Percentiles rank a stretch among this genome's conserved stretches.
Evolutionary conservation across 2,888 invertebrate genomes (phyloP).

Genomic region (Heliconius ismenius): DNA sequence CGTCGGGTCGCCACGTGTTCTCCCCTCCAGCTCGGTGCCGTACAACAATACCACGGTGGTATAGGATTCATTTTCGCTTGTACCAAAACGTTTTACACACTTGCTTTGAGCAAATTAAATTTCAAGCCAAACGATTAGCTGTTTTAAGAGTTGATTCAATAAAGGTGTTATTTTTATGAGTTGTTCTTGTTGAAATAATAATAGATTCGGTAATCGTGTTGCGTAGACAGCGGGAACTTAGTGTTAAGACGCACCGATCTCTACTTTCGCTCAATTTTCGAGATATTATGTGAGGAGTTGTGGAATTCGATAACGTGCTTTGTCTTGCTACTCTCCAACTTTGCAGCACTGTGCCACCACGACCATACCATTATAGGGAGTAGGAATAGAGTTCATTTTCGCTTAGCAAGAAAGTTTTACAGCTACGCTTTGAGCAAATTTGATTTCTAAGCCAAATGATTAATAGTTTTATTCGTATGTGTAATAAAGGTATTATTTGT

Average conservation of each 20-base stretch:
- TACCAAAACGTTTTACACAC: slow-evolving; percentile 52
- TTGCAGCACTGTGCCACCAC: no score
- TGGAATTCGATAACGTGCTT: no score
- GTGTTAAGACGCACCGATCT: no score
- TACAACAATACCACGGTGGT: slow-evolving; percentile 46
- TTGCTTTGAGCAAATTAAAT: slow-evolving; percentile 58
- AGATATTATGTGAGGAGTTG: no score
- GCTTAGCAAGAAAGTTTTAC: slow-evolving; percentile 44
- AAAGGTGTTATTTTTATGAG: slow-evolving; percentile 35
- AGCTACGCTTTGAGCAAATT: slow-evolving; percentile 61
- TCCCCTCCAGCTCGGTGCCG: slow-evolving; percentile 49
- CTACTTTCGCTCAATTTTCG: no score
- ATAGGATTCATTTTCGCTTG: slow-evolving; percentile 55
- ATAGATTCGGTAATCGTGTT: slow-evolving; percentile 47
- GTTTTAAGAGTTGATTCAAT: slow-evolving; percentile 49
- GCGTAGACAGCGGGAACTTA: no score
- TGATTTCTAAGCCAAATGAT: slow-evolving; percentile 50
- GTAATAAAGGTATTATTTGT: slow-evolving; percentile 33
- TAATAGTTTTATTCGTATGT: slow-evolving; percentile 52
- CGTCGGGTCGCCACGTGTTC: slow-evolving; percentile 70
- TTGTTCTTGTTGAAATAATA: slow-evolving; percentile 52
- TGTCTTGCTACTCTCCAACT: no score
- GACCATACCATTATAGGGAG: slow-evolving; percentile 46
- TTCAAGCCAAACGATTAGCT: slow-evolving; percentile 51
- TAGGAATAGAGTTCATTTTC: slow-evolving; percentile 55